These are phyloP conservation scores for Hyposmocoma kahamanoa DNA, from an alignment of 1,140 invertebrate genomes.

Conservation along the genomic window DNA sequence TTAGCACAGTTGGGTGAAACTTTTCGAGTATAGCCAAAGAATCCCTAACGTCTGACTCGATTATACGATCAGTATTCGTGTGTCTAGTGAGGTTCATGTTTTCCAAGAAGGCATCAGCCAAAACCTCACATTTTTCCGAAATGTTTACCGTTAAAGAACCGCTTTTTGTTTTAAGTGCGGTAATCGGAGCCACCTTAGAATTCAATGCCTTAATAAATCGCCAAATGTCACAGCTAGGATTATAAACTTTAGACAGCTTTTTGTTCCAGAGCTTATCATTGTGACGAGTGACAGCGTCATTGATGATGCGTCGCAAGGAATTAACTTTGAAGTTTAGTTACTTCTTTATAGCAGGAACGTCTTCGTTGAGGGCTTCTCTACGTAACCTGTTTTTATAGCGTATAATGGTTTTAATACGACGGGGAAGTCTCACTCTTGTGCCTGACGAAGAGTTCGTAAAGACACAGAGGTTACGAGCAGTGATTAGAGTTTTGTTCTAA, in stretches of 20 bases:
- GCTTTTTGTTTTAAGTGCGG: background rate
- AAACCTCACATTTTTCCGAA: background rate
- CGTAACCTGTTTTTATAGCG: background rate
- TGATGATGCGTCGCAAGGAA: background rate
- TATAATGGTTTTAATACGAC: background rate
- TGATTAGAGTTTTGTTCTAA: background rate
- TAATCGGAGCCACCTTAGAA: slow-evolving; percentile 7
- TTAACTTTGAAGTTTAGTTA: background rate
- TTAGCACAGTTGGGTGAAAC: background rate
- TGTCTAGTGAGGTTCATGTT: slow-evolving; percentile 1
- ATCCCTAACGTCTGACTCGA: background rate
- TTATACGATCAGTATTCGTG: background rate
- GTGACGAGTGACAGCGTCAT: background rate
- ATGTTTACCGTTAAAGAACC: background rate
- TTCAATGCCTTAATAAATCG: background rate
- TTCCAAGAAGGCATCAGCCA: background rate
- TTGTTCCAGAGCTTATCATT: slow-evolving; percentile 2
- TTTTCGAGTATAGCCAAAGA: background rate
- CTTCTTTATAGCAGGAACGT: background rate
- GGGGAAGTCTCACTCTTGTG: background rate
- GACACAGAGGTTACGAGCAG: background rate
- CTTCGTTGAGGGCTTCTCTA: background rate
- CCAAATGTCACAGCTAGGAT: slow-evolving; percentile 2
- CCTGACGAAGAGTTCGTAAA: background rate
- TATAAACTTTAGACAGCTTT: slow-evolving; percentile 1